These are phyloP conservation scores for Euphonia xanthogaster DNA, from an alignment of 2,797 vertebrate species.

Conservation along the genomic window DNA sequence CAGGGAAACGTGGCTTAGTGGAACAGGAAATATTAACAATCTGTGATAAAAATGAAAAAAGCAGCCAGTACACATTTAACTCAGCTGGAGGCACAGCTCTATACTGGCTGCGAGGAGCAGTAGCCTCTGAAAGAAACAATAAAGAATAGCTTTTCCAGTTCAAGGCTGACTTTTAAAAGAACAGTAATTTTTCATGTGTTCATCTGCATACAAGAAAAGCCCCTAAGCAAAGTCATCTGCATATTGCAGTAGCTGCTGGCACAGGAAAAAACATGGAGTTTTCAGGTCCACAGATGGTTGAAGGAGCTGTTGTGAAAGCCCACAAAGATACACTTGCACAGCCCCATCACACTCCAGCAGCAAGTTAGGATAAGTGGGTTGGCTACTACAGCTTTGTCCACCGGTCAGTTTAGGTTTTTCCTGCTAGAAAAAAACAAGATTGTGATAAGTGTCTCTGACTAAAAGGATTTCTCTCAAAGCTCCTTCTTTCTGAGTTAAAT, in stretches of 20 bases:
- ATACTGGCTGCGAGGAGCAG: neutral
- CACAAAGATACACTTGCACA: neutral
- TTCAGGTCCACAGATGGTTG: neutral
- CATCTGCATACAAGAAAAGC: neutral
- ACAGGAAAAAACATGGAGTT: neutral
- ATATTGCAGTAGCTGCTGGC: neutral
- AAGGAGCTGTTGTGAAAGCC: neutral
- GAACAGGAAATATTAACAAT: slow-evolving; percentile 63
- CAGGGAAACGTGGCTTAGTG: slow-evolving; percentile 46
- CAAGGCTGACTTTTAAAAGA: neutral
- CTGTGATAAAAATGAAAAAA: slow-evolving; percentile 31
- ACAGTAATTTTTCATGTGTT: neutral
- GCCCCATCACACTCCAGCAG: neutral
- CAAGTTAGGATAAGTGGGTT: neutral
- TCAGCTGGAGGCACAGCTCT: neutral
- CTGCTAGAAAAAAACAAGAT: neutral
- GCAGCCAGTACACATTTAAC: neutral
- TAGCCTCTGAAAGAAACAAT: neutral
- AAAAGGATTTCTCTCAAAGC: neutral
- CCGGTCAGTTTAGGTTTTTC: neutral
- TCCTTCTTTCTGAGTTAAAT: neutral
- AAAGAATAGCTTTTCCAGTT: neutral
- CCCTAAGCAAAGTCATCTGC: neutral
- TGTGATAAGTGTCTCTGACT: neutral
- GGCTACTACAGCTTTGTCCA: neutral